These are phyloP conservation scores for Scophthalmus maximus DNA, from an alignment of 2,113 vertebrate genomes.

Conservation along the genomic window DNA sequence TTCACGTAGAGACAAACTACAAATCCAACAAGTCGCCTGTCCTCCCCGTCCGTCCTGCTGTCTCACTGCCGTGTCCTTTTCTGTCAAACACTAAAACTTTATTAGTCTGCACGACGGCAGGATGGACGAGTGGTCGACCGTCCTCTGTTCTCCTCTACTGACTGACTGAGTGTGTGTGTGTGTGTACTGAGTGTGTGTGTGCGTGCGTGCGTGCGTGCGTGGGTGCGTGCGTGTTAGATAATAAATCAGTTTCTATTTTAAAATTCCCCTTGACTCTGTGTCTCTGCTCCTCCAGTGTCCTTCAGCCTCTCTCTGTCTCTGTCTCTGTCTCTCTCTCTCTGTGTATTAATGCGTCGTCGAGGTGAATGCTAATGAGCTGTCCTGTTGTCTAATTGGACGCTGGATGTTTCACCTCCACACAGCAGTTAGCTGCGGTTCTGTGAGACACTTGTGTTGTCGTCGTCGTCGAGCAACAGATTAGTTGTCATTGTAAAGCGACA, in stretches of 20 bases:
- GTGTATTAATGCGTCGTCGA: slow-evolving; percentile 16
- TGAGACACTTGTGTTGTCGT: no score
- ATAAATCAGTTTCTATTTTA: slow-evolving; percentile 49
- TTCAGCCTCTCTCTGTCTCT: slow-evolving; percentile 36
- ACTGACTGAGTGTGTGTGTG: not conserved
- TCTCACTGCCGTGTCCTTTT: slow-evolving; percentile 27
- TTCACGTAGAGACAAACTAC: slow-evolving; percentile 34
- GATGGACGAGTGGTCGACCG: slow-evolving; percentile 18
- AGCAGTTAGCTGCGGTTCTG: no score
- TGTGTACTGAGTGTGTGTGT: slow-evolving; percentile 15
- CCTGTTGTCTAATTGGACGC: slow-evolving; percentile 54
- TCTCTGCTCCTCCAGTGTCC: slow-evolving; percentile 43
- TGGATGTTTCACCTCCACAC: slow-evolving; percentile 25
- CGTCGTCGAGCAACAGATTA: no score
- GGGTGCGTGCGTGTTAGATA: slow-evolving; percentile 29
- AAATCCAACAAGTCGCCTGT: slow-evolving; percentile 18
- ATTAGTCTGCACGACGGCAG: slow-evolving; percentile 29
- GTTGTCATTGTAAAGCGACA: no score
- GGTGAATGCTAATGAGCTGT: slow-evolving; percentile 67
- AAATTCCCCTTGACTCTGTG: slow-evolving; percentile 54
- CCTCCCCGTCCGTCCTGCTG: not conserved
- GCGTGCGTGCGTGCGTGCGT: slow-evolving; percentile 23
- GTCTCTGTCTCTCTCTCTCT: slow-evolving; percentile 14
- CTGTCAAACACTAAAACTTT: slow-evolving; percentile 35
- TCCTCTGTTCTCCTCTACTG: slow-evolving; percentile 20